phyloP scores from a whole-genome alignment of 2,113 vertebrate species.

The Epinephelus lanceolatus region DNA sequence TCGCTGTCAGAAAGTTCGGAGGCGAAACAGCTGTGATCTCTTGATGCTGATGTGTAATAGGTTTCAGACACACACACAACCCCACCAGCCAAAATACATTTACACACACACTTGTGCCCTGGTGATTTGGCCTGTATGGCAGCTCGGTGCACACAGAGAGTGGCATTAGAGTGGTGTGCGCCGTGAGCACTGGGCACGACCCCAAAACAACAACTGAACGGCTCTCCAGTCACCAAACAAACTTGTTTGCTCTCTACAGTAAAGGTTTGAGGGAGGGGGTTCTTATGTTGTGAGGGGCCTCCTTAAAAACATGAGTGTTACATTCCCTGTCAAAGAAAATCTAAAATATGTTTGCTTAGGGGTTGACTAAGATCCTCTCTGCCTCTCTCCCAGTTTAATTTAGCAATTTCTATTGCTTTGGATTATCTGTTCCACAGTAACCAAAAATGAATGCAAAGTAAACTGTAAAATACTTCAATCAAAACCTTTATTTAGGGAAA shows the following conservation, averaged over 20 bases:
- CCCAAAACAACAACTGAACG: constrained; percentile 63
- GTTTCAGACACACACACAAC: constrained; percentile 4
- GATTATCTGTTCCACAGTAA: background rate
- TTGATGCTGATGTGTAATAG: constrained; percentile 54
- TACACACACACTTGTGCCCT: constrained; percentile 48
- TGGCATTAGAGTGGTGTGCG: constrained; percentile 44
- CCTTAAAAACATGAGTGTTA: constrained; percentile 47
- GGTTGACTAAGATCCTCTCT: constrained; percentile 11
- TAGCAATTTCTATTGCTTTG: constrained; percentile 4
- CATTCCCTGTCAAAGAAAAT: background rate
- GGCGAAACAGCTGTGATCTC: constrained; percentile 74
- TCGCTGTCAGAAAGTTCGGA: constrained; percentile 72
- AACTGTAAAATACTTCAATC: background rate
- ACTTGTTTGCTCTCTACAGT: constrained; percentile 52
- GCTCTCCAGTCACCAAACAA: constrained; percentile 67
- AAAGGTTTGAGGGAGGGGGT: constrained; percentile 25
- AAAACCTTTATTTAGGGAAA: constrained; percentile 20
- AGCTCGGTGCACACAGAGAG: constrained; percentile 48
- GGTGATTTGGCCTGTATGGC: constrained; percentile 60
- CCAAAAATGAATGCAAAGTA: background rate
- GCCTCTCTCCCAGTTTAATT: background rate
- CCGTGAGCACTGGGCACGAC: constrained; percentile 57
- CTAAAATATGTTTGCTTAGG: background rate
- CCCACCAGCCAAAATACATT: constrained; percentile 37
- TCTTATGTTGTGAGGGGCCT: constrained; percentile 21